Base-by-base conservation (phyloP, 1,140 invertebrate species). In the Neodiprion pinetum region DNA sequence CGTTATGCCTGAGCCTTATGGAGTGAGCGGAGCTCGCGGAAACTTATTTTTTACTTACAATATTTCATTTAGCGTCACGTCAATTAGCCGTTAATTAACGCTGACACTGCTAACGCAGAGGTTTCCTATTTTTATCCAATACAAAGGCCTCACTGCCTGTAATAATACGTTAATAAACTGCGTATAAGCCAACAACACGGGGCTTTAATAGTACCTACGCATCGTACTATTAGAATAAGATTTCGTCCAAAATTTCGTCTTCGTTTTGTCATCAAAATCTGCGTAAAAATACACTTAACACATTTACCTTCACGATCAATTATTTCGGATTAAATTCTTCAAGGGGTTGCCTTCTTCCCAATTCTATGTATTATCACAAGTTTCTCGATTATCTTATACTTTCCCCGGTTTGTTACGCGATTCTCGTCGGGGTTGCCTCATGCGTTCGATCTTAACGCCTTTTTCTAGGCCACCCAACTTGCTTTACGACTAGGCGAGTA, bases 121-220 rank as follows among this genome's bases (percentile, higher is more conserved):
- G 11, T 61, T 61, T 61, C 53, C 53, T 61, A 61, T 61, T 61
- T 61, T 61, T 61, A 61, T 61, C 53, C 53, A 9, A 61, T 17
- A 12, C 11, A 61, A 61, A 61, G 53, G 4, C 53, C 53, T 14
- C 53, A 12, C 53, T 61, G 53, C 9, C 53, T 61, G 53, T 61
- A 61, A 61, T 61, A 61, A 61, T 12, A 61, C 53, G 53, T 61
- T 61, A 61, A 61, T 9, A 61, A 61, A 61, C 53, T 61, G 53
- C 53, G 53, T 61, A 61, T 61, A 7, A 61, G 53, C 53, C n/a
- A 17, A 61, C 9, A 12, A 61, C 11, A 9, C 9, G 28, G 28
- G 28, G 28, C 28, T 40, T 40, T 40, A 40, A 40, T 40, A 40
- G 28, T 40, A 40, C 28, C 28, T 40, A 40, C 28, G 28, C 28